Base-by-base conservation (phyloP, 2,888 invertebrate species). In the Synergus umbraculus region DNA sequence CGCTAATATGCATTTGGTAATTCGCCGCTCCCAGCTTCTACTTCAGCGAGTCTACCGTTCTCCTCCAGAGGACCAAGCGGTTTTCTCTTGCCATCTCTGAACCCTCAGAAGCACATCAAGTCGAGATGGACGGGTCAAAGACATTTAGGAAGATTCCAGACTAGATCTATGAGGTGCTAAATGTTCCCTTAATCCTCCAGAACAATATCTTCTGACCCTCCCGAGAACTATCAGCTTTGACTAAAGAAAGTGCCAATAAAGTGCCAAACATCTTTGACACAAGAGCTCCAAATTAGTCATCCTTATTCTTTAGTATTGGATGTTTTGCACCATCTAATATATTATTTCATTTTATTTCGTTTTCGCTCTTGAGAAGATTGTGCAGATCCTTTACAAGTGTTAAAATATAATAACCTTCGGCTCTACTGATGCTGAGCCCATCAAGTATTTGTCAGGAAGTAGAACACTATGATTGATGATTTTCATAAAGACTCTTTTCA, bases 1-100 rank as follows among this genome's bases (percentile, higher is more conserved):
- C 87, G 89, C 90, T 92, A 91, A 91, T 92, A 89, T 89, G 88
- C 90, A 90, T 91, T 91, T 86, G 89, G 89, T 90, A 90, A 91
- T 90, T 91, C 89, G 86, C 89, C 79, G 76, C 82, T 79, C 76
- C 73, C 79, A 66, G 4, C 65, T 69, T 64, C 65, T 77, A 76
- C 79, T 81, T 49, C 46, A 69, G 49, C 29, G 44, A 44, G 69
- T 69, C 69, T 69, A 73, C 73, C 73, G 73, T 73, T 73, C 73
- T 37, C 37, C 54, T 49, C 49, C 9, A 15, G 54, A 54, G 54
- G 54, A 37, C 22, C 49, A 54, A 54, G 73, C 73, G 69, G 29
- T 22, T 73, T 73, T 29, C 49, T 73, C 69, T 54, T 58, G 37
- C 54, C 54, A 73, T 37, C 37, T 73, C 49, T n/a, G 9, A 37